These are phyloP conservation scores for Ardeotis arabs DNA, from an alignment of 2,113 vertebrate genomes.

Conservation along the genomic window DNA sequence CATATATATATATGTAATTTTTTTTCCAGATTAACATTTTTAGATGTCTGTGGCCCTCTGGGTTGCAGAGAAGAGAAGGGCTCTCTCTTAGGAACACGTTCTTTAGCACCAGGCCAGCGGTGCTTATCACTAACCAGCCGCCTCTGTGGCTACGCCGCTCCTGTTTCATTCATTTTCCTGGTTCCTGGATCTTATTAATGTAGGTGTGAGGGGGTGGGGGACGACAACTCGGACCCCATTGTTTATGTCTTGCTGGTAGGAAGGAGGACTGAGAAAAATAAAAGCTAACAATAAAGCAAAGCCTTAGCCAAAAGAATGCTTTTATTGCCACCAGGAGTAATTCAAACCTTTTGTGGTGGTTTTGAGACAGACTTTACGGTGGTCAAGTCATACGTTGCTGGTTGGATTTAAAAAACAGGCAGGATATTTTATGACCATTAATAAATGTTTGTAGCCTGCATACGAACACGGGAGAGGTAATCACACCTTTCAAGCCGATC, in stretches of 20 bases:
- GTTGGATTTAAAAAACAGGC: conserved; percentile 67
- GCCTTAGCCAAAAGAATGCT: conserved; percentile 64
- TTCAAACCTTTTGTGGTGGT: conserved; percentile 74
- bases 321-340: conserved; percentile 74
- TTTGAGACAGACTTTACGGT: conserved; percentile 68
- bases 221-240: conserved; percentile 6
- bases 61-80: background rate
- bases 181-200: conserved; percentile 48
- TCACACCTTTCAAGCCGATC: conserved; percentile 6
- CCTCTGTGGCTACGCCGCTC: background rate
- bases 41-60: background rate
- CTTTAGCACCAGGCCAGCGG: background rate
- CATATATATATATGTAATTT: too few species aligned
- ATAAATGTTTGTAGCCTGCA: conserved; percentile 50
- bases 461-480: background rate
- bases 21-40: background rate
- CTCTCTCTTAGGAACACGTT: background rate
- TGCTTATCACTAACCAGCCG: background rate
- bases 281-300: conserved; percentile 70
- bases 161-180: background rate
- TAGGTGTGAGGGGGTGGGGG: conserved; percentile 38
- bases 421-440: conserved; percentile 68
- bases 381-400: conserved; percentile 35
- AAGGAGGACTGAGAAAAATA: conserved; percentile 34
- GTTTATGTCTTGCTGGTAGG: conserved; percentile 43